Conservation (phyloP, 2,113 vertebrate genomes). For the Engystomops pustulosus region DNA sequence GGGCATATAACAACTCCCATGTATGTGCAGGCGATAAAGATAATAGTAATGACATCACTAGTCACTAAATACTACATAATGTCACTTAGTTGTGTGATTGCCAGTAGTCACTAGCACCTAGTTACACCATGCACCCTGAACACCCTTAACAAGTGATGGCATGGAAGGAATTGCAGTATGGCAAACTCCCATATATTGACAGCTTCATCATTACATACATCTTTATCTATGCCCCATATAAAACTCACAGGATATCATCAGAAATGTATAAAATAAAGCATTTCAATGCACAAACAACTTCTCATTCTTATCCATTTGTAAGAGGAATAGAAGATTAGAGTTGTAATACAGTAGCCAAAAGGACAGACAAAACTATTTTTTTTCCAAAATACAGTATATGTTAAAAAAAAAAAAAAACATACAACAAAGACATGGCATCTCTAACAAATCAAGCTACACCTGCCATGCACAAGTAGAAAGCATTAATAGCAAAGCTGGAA, state of each 20-base stretch:
- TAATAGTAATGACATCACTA: neutral
- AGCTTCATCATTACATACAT: too few relatives aligned
- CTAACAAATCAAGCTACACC: neutral
- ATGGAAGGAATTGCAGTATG: too few relatives aligned
- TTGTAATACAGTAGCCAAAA: slow-evolving; percentile 16
- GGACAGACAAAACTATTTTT: neutral
- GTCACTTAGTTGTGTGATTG: neutral
- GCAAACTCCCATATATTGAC: too few relatives aligned
- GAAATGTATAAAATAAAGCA: too few relatives aligned
- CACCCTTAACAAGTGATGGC: too few relatives aligned
- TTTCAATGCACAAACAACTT: too few relatives aligned
- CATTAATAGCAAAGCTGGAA: slow-evolving; percentile 76
- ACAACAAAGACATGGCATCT: neutral
- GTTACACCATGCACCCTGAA: neutral
- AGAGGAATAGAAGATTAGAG: neutral
- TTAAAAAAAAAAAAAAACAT: neutral
- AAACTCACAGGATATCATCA: too few relatives aligned
- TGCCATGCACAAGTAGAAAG: slow-evolving; percentile 57
- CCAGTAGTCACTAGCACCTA: neutral
- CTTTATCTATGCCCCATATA: too few relatives aligned
- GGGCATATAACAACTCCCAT: too few relatives aligned
- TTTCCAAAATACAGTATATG: neutral
- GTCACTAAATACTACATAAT: neutral
- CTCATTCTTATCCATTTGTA: too few relatives aligned
- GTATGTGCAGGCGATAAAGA: too few relatives aligned